Percentiles rank a stretch among this genome's conserved stretches.
Conservation (phyloP, 1,140 invertebrate species). For the Leptinotarsa undecemlineata region DNA sequence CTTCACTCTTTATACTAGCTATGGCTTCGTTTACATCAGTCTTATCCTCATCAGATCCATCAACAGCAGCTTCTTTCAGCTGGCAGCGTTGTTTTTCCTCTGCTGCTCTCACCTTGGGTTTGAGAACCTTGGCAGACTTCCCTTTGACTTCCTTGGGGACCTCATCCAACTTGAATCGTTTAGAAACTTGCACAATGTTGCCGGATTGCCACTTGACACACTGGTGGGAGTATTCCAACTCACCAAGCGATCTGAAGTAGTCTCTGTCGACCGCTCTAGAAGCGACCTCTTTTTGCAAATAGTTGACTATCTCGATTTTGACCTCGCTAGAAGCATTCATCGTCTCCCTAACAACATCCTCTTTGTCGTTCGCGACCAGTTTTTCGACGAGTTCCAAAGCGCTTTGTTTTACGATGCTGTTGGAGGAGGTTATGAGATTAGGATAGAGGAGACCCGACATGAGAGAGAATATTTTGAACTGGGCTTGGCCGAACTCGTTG, state of each 20-base stretch:
- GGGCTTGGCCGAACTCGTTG: conserved; percentile 14
- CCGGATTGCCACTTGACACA: conserved; percentile 13
- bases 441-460: neutral
- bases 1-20: conserved; percentile 19
- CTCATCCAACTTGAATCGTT: conserved; percentile 2
- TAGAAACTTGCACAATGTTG: neutral
- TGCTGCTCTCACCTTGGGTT: neutral
- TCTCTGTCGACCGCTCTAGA: neutral
- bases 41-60: neutral
- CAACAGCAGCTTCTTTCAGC: neutral
- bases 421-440: neutral
- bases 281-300: conserved; percentile 6
- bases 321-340: neutral
- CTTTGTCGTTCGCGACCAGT: conserved; percentile 4
- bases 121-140: neutral
- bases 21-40: conserved; percentile 16
- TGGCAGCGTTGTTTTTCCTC: neutral
- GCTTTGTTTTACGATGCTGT: conserved; percentile 16
- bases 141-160: conserved; percentile 1
- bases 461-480: neutral
- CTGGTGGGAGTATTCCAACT: conserved; percentile 1
- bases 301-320: neutral
- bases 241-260: conserved; percentile 13
- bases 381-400: conserved; percentile 12
- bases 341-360: conserved; percentile 10